Base-by-base conservation (phyloP, 2,797 vertebrate genomes). In the Nothura maculosa region DNA sequence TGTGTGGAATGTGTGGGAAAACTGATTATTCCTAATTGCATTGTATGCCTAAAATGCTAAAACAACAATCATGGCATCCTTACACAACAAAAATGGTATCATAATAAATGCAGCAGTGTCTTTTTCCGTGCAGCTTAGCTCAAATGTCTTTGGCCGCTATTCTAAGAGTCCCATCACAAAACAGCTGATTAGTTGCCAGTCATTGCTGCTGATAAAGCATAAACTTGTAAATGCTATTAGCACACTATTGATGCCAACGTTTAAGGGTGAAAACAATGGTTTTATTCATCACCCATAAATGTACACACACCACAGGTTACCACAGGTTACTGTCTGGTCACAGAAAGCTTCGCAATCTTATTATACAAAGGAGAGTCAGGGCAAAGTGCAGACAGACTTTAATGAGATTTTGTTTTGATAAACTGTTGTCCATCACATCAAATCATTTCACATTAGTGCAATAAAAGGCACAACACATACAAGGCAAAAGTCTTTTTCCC, bases 331-430 rank as follows among this genome's bases (percentile, higher is more conserved):
- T n/a, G 78, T 94, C 90, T 95, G 93, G 87, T 83, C 88, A 90
- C 81, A 93, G 94, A 81, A 95, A 93, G 87, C 83, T 92, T 84
- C 89, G 21, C 66, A 76, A 91, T 93, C 81, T 94, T 90, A 81
- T 92, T 95, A 81, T 83, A 95, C 94, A 97, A 97, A 95, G 93
- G 60, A 96, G 84, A 96, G 63, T 61, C 93, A 96, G 93, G 72
- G 94, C 94, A 95, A 96, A 97, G 91, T 90, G 77, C 93, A 96
- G 55, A 97, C 61, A 96, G 95, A 97, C 95, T 96, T 98, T 98
- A 97, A 98, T 97, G 97, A 98, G 97, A 98, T 97, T 94, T 94
- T 98, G 97, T 97, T 98, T 97, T 97, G 97, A 97, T 97, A 97
- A 98, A 97, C 93, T 96, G 90, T 88, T 96, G 89, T 96, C 93